Conservation (phyloP, 2,797 vertebrate genomes). For the Aselliscus stoliczkanus region DNA sequence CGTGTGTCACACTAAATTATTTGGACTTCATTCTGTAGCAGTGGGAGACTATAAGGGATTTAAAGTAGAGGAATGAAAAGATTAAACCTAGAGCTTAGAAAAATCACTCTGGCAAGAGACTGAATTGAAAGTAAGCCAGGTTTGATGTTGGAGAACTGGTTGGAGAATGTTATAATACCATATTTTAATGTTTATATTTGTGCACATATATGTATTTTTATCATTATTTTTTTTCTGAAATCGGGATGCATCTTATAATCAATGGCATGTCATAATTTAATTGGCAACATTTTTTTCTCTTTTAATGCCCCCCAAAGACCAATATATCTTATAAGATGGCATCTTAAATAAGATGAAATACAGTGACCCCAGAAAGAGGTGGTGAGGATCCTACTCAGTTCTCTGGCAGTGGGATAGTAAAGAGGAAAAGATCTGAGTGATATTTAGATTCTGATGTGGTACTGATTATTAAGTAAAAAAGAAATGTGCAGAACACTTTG, state of each 20-base stretch:
- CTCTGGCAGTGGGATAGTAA: neutral
- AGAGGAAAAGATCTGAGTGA: neutral
- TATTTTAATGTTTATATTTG: neutral
- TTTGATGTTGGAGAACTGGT: neutral
- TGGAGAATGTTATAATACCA: neutral
- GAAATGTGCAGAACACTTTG: neutral
- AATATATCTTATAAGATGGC: neutral
- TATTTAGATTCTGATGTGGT: neutral
- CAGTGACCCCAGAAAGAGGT: neutral
- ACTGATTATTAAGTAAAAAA: neutral
- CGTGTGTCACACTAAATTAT: neutral
- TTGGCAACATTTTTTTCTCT: neutral
- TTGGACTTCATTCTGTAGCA: neutral
- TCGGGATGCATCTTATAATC: neutral
- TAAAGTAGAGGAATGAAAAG: neutral
- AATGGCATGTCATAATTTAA: neutral
- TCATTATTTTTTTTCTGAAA: neutral
- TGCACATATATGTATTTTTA: neutral
- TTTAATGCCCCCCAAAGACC: neutral
- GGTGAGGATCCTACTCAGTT: neutral
- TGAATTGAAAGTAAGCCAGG: neutral
- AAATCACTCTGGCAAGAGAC: neutral
- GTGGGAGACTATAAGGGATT: neutral
- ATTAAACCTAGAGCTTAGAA: conserved; percentile 9
- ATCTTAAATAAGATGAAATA: neutral